Conservation (phyloP, 2,113 vertebrate species). For the Pimephales promelas region DNA sequence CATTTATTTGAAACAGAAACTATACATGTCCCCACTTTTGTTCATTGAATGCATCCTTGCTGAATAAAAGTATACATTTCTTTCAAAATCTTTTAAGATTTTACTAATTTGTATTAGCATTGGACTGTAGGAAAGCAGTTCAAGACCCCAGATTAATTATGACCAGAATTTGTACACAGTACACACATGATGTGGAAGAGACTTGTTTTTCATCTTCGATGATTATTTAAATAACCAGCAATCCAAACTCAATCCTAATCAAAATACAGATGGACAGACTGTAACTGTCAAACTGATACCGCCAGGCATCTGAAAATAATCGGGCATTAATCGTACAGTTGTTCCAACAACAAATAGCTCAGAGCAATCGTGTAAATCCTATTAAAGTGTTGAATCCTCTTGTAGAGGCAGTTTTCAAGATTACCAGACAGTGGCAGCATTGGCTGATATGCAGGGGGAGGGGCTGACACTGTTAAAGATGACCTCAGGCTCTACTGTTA, state of each 20-base stretch:
- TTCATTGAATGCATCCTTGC: neutral
- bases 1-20: neutral
- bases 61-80: neutral
- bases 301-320: slow-evolving; percentile 3
- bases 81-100: neutral
- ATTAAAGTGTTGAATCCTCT: slow-evolving; percentile 19
- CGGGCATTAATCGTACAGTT: slow-evolving; percentile 15
- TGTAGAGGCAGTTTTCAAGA: slow-evolving; percentile 2
- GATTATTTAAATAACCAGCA: neutral
- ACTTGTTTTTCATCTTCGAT: neutral
- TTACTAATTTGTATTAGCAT: neutral
- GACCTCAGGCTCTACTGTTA: slow-evolving; percentile 52
- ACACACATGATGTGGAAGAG: neutral
- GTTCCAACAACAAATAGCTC: slow-evolving; percentile 10
- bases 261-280: neutral
- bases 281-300: neutral
- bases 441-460: slow-evolving; percentile 43
- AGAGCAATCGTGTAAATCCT: slow-evolving; percentile 8
- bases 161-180: neutral
- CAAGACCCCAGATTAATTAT: neutral
- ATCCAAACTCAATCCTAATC: neutral
- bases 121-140: neutral
- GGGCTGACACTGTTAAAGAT: slow-evolving; percentile 48
- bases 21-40: too few species aligned
- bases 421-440: slow-evolving; percentile 67